These are phyloP conservation scores for Catagonus wagneri DNA, from an alignment of 2,113 vertebrate species.

Conservation along the genomic window DNA sequence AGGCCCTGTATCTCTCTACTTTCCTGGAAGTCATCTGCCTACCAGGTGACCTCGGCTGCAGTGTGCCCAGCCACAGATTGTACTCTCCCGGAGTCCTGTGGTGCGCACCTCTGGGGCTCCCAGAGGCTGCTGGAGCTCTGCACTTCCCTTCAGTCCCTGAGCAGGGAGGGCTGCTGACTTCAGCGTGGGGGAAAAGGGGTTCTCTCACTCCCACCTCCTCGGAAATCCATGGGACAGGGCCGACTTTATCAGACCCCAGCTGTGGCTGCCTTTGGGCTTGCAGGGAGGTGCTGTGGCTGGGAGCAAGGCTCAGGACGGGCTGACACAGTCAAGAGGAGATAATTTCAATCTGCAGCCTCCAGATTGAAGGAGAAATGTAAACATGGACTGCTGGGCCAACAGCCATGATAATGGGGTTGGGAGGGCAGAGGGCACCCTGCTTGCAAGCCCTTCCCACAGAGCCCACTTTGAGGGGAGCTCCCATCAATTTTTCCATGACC, in stretches of 20 bases:
- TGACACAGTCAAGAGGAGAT: slow-evolving; percentile 84
- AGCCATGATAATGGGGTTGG: not conserved
- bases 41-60: not conserved
- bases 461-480: not conserved
- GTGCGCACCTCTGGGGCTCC: not conserved
- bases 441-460: not conserved
- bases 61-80: not conserved
- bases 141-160: not conserved
- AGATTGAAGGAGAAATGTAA: slow-evolving; percentile 83
- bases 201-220: not conserved
- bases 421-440: slow-evolving; percentile 59
- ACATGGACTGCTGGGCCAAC: slow-evolving; percentile 71
- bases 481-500: slow-evolving; percentile 10
- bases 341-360: slow-evolving; percentile 80
- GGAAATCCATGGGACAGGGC: not conserved
- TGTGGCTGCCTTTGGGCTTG: slow-evolving; percentile 65
- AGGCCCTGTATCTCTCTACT: not conserved
- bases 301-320: slow-evolving; percentile 76
- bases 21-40: not conserved
- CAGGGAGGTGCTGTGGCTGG: slow-evolving; percentile 72
- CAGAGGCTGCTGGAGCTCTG: not conserved
- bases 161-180: not conserved
- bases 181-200: not conserved
- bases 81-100: not conserved
- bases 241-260: slow-evolving; percentile 74